These are phyloP conservation scores for Micronycteris hirsuta DNA, from an alignment of 2,113 vertebrate genomes.

Conservation along the genomic window DNA sequence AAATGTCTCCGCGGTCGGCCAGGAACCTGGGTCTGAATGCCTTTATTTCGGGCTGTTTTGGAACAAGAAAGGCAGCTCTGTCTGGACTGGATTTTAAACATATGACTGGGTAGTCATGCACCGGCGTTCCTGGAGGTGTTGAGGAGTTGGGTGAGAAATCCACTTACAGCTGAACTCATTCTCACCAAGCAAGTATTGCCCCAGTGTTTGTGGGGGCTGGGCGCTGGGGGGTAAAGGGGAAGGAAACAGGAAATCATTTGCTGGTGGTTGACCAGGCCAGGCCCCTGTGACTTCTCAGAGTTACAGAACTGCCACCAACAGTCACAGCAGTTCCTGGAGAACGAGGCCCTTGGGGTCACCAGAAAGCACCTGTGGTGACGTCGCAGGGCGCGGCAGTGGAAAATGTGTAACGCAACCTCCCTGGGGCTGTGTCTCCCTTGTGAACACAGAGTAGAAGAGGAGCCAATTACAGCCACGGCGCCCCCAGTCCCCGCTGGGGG, in stretches of 20 bases:
- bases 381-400: background rate
- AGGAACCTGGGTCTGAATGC: background rate
- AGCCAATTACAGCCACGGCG: constrained; percentile 21
- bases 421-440: background rate
- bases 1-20: background rate
- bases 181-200: background rate
- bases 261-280: constrained; percentile 42
- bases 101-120: too few relatives aligned
- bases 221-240: background rate
- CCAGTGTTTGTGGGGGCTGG: background rate
- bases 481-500: background rate
- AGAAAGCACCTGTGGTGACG: constrained; percentile 41
- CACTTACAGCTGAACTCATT: background rate
- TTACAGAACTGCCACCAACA: constrained; percentile 40
- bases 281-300: constrained; percentile 26
- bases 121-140: background rate
- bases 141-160: background rate
- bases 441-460: background rate
- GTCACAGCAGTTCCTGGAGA: constrained; percentile 40
- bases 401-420: background rate
- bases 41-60: background rate
- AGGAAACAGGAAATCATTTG: constrained; percentile 58
- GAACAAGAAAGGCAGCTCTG: background rate
- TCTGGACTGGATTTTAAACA: background rate
- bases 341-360: background rate